These are phyloP conservation scores for Tetraodon nigroviridis DNA, from an alignment of 2,113 vertebrate genomes.

Conservation along the genomic window DNA sequence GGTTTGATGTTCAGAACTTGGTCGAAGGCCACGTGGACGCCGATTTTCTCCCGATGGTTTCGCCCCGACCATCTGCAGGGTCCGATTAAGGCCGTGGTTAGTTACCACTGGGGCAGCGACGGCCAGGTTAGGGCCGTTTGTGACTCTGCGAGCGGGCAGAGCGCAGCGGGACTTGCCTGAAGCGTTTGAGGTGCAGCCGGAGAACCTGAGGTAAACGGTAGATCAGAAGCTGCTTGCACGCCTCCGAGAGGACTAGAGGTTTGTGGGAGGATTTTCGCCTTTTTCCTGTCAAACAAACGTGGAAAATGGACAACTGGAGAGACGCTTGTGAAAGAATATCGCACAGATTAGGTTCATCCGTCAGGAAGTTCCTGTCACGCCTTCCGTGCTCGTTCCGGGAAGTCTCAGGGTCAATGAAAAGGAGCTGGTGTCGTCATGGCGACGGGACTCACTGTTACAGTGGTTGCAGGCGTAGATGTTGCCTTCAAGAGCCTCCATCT, in stretches of 20 bases:
- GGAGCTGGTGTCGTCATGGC: not conserved
- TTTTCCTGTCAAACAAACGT: conserved; percentile 74
- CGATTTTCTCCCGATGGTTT: conserved; percentile 99
- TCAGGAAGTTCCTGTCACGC: no score
- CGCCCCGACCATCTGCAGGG: conserved; percentile 92
- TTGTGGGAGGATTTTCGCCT: conserved; percentile 93
- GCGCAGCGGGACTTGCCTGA: conserved; percentile 80
- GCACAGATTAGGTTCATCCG: no score
- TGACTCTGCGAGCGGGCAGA: no score
- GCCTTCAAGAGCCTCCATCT: conserved; percentile 95
- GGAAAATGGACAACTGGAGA: no score
- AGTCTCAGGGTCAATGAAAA: no score
- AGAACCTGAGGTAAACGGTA: conserved; percentile 99
- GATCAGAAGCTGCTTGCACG: conserved; percentile 98
- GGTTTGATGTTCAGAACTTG: conserved; percentile 98
- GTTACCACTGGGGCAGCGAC: not conserved
- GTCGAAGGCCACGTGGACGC: conserved; percentile 97
- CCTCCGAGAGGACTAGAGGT: conserved; percentile 93
- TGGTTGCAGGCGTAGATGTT: conserved; percentile 97
- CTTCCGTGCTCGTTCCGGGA: no score
- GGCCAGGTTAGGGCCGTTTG: not conserved
- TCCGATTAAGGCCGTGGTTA: conserved; percentile 14
- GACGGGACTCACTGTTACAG: conserved; percentile 89
- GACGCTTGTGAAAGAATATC: no score
- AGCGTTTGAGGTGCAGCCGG: conserved; percentile 98